phyloP scores from a whole-genome alignment of 2,888 invertebrate genomes.

The Zygothrica quintamaculata region DNA sequence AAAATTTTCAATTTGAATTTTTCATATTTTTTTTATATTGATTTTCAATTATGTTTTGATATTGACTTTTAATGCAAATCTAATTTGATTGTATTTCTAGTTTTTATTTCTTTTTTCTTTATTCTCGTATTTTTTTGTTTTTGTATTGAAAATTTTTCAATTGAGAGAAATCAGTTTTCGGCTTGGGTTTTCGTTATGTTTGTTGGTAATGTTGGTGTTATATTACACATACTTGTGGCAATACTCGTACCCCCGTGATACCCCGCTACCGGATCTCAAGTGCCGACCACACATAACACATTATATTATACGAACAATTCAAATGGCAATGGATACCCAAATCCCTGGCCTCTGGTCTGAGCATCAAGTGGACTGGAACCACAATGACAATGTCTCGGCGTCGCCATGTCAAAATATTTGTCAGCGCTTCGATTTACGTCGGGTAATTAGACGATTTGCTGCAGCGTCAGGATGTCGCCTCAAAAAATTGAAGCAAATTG shows the following conservation, averaged over 20 bases:
- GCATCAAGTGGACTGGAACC: conserved; percentile 47
- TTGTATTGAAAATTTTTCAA: not conserved
- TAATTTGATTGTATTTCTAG: too few species aligned
- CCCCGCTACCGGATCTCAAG: conserved; percentile 58
- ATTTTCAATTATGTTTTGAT: too few species aligned
- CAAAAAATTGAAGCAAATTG: conserved; percentile 55
- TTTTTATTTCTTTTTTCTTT: conserved; percentile 6
- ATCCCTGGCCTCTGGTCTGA: conserved; percentile 31
- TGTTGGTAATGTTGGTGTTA: conserved; percentile 19
- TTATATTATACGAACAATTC: not conserved
- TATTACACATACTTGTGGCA: conserved; percentile 25
- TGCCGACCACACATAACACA: conserved; percentile 54
- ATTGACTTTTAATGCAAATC: too few species aligned
- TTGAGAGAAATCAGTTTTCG: not conserved
- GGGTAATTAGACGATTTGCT: conserved; percentile 54
- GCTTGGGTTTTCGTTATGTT: conserved; percentile 1
- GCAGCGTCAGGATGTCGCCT: conserved; percentile 70
- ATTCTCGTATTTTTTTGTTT: not conserved
- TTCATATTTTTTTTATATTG: too few species aligned
- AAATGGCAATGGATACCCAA: conserved; percentile 14
- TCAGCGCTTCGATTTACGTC: conserved; percentile 69
- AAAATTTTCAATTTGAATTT: too few species aligned
- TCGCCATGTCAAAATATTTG: conserved; percentile 78
- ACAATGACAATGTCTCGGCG: conserved; percentile 45
- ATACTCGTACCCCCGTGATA: not conserved